A percentile compares a stretch with the other conserved stretches of the same genome.
These are phyloP conservation scores for Drosophila equinoxialis DNA, from an alignment of 1,140 invertebrate genomes.

Conservation along the genomic window DNA sequence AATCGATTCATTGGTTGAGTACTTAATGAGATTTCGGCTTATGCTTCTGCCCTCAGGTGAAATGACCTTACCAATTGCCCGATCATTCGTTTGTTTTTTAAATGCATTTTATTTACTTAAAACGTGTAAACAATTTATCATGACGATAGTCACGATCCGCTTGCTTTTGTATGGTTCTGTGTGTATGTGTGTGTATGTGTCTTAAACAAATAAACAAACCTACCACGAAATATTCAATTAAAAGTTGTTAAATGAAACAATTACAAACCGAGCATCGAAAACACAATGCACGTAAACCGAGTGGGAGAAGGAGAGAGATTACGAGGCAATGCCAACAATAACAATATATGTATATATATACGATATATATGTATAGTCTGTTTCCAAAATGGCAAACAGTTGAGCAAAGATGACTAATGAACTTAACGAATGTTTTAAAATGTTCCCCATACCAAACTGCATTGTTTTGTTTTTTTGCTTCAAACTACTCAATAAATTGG, in stretches of 20 bases:
- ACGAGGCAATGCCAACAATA: conserved; percentile 42
- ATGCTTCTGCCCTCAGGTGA: conserved; percentile 14
- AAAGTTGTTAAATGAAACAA: conserved; percentile 74
- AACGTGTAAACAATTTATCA: conserved; percentile 74
- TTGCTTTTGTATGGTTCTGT: background rate
- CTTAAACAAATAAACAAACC: conserved; percentile 55
- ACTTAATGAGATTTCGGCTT: conserved; percentile 36
- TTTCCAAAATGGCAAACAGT: too few species aligned
- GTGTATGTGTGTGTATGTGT: conserved; percentile 23
- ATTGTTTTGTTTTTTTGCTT: too few species aligned
- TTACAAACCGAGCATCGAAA: conserved; percentile 54
- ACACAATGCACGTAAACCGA: conserved; percentile 10
- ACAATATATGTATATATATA: background rate
- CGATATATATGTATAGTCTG: background rate
- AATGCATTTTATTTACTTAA: conserved; percentile 71
- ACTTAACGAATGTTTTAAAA: too few species aligned
- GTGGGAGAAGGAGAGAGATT: conserved; percentile 19
- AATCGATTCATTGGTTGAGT: conserved; percentile 36
- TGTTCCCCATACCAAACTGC: too few species aligned
- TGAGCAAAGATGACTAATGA: too few species aligned
- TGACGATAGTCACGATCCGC: background rate
- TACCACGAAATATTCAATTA: conserved; percentile 73
- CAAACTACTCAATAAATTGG: too few species aligned
- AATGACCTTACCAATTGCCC: conserved; percentile 3
- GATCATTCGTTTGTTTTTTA: conserved; percentile 30